Base-by-base conservation (phyloP, 1,140 invertebrate genomes). In the Cecropterus lyciades region DNA sequence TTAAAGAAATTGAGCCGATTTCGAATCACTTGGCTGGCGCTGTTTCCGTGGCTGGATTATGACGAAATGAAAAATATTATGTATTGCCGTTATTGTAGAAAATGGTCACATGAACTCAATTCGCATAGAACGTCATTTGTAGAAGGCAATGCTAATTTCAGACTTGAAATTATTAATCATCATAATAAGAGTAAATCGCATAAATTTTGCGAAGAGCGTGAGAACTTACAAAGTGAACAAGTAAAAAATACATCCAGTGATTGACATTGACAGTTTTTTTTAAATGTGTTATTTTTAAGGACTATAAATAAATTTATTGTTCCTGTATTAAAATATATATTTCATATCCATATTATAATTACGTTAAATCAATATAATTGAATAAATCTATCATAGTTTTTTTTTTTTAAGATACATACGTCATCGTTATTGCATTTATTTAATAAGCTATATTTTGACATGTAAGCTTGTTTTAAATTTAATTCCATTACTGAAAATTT, bases 181-280 rank as follows among this genome's bases (percentile, higher is more conserved):
- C 95, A 96, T 78, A 95, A 96, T 84, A 95, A 95, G 78, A 95
- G 95, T 78, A 96, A 96, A 82, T 95, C 95, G n/a, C 95, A 96
- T 77, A 93, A 94, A 68, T 78, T 95, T 56, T 96, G 95, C 73
- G 85, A 84, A 46, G 91, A 93, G 45, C 76, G 91, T 0, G 93
- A 93, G 77, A 70, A 83, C 24, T 71, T 66, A 10, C 70, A 65
- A 69, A 65, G 33, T 42, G 27, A 45, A 20, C n/a, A 43, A 0
- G n/a, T 40, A n/a, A 40, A 40, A n/a, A 9, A 2, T 43, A 40
- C 11, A 7, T 45, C 24, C 15, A 16, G 6, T 40, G 10, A 51
- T 10, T 52, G 30, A 43, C n/a, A 14, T 13, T 13, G n/a, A n/a
- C n/a, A n/a, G n/a, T n/a, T n/a, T n/a, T n/a, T n/a, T 5, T 13